Conservation (phyloP, 1,140 invertebrate genomes). For the Drosophila hydei region DNA sequence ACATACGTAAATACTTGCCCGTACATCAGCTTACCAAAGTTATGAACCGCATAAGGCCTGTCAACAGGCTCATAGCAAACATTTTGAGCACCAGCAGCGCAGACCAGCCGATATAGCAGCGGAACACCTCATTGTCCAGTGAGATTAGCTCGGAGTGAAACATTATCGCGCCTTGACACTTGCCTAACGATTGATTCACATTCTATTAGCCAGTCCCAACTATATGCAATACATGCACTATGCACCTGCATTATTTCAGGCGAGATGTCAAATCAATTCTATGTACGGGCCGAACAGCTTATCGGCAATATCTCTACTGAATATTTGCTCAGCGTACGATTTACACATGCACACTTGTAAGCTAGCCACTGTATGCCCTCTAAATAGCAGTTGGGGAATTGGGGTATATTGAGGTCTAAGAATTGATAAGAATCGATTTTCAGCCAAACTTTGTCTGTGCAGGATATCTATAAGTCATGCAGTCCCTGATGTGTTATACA, state of each 20-base stretch:
- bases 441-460: too few relatives aligned
- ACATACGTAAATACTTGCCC: neutral
- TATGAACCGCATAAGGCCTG: slow-evolving; percentile 85
- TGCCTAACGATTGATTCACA: slow-evolving; percentile 32
- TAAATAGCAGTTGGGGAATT: too few relatives aligned
- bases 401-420: too few relatives aligned
- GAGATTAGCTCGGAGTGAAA: slow-evolving; percentile 55
- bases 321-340: neutral
- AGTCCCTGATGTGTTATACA: too few relatives aligned
- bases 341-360: neutral
- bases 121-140: slow-evolving; percentile 84
- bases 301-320: neutral
- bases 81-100: slow-evolving; percentile 86
- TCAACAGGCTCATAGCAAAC: slow-evolving; percentile 85
- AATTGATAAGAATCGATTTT: too few relatives aligned
- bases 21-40: slow-evolving; percentile 86
- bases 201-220: neutral
- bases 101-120: slow-evolving; percentile 86
- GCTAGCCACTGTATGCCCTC: too few relatives aligned
- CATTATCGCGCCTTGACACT: slow-evolving; percentile 39
- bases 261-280: too few relatives aligned
- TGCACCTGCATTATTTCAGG: neutral
- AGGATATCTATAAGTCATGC: too few relatives aligned
- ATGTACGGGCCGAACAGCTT: neutral
- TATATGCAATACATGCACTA: neutral